phyloP scores from a whole-genome alignment of 2,888 invertebrate genomes.

The Sinhomidia bicolor region DNA sequence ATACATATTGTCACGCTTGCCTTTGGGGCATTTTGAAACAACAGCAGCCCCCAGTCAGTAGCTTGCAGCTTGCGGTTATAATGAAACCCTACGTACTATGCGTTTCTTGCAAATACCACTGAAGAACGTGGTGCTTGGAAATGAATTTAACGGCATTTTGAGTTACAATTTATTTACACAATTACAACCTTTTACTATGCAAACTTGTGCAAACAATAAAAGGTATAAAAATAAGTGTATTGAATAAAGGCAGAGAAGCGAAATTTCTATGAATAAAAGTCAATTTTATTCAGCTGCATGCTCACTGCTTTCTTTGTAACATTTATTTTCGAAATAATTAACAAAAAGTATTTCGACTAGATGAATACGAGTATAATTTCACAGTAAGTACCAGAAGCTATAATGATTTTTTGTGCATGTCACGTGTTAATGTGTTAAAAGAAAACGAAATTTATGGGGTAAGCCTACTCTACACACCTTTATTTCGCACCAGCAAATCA shows the following conservation, averaged over 20 bases:
- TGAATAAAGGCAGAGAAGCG: neutral
- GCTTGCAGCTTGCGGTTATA: neutral
- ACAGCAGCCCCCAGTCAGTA: neutral
- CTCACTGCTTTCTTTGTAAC: neutral
- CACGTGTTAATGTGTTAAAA: no score
- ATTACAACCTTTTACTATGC: neutral
- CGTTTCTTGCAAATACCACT: neutral
- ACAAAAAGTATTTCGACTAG: neutral
- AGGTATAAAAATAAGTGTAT: neutral
- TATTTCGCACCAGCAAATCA: neutral
- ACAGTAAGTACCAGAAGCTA: no score
- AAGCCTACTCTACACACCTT: no score
- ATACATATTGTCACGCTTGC: neutral
- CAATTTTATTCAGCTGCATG: neutral
- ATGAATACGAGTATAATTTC: neutral
- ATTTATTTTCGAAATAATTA: neutral
- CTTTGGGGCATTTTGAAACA: constrained; percentile 38
- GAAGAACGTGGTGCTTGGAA: constrained; percentile 38
- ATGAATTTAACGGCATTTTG: neutral
- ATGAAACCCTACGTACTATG: no score
- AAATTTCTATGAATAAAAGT: neutral
- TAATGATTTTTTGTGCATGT: no score
- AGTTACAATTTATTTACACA: neutral
- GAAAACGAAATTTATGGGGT: no score
- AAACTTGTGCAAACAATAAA: neutral